Evolutionary conservation across 2,797 vertebrate genomes (phyloP).

Genomic region (Neoniphon sammara): DNA sequence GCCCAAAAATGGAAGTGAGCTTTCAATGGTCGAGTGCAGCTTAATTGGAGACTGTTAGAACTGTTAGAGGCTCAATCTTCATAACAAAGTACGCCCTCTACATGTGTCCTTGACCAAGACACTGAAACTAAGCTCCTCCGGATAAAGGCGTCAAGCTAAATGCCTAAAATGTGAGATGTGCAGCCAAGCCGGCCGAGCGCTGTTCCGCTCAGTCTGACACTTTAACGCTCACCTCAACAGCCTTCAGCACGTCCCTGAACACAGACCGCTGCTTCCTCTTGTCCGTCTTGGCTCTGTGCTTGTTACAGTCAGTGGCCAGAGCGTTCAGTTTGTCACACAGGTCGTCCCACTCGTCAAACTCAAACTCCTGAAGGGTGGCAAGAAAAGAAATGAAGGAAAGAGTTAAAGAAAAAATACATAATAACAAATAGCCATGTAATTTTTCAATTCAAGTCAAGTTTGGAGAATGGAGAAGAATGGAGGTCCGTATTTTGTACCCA

Average conservation of each 20-base stretch:
- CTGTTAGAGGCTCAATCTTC: no score
- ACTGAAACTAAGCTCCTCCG: background rate
- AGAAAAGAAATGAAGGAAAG: no score
- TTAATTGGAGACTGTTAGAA: no score
- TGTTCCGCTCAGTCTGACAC: background rate
- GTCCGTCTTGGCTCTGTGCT: slow-evolving; percentile 95
- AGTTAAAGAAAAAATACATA: background rate
- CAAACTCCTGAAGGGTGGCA: slow-evolving; percentile 87
- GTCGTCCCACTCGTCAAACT: slow-evolving; percentile 89
- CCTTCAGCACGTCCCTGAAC: slow-evolving; percentile 94
- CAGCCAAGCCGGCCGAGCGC: no score
- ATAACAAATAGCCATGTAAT: background rate
- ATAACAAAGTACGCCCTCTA: background rate
- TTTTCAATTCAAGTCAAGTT: background rate
- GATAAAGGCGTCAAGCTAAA: background rate
- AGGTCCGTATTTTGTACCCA: no score
- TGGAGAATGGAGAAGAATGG: background rate
- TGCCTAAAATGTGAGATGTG: background rate
- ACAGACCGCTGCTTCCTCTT: slow-evolving; percentile 96
- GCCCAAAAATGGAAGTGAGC: background rate
- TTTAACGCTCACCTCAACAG: slow-evolving; percentile 89
- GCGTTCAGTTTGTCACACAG: slow-evolving; percentile 90
- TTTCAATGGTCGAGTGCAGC: background rate
- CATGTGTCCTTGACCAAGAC: rapidly evolving
- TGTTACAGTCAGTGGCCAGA: slow-evolving; percentile 96